Evolutionary conservation across 1,140 invertebrate genomes (phyloP), one percentile per base, ranked within the genome.

Genomic region (Diuraphis noxia): DNA sequence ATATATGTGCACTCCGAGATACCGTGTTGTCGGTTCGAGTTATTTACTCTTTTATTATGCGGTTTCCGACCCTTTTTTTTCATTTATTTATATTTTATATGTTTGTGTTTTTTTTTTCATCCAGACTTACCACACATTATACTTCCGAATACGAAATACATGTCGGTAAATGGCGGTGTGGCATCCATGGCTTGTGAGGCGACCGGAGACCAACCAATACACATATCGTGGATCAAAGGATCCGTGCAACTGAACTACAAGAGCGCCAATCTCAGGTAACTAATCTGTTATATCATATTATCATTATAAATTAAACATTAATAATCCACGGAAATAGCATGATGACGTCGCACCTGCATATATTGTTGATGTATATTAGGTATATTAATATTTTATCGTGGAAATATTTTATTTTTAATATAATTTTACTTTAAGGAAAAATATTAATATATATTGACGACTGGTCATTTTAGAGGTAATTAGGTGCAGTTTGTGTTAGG

Each of bases 151-250:
- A 93, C 93, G 10, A 94, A 94, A 91, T 94, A 94, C 92, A 94
- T 94, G 8, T 94, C 94, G 85, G 93, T 94, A 72, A 93, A 94
- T 92, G 95, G 95, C 46, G 94, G 95, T 92, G 93, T 93, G 92
- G 94, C 94, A 43, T 94, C 93, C 84, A 92, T 96, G 90, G 94
- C 94, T 38, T 96, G 96, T 93, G 95, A 95, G 90, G 95, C 95
- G 1, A 94, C 95, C 91, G 96, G 96, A 34, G 96, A 96, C 93
- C 93, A 94, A 36, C 96, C 96, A 36, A 94, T 96, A 91, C 95
- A 95, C 92, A 94, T 96, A 49, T 94, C 94, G 43, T 96, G 96
- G 96, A 93, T 94, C 92, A 93, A 93, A 88, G 93, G 94, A 93
- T 94, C 94, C 56, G 94, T 95, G 91, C 94, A 94, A 93, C 94